These are phyloP conservation scores for Channa striata DNA, from an alignment of 2,797 vertebrate species.

Conservation along the genomic window DNA sequence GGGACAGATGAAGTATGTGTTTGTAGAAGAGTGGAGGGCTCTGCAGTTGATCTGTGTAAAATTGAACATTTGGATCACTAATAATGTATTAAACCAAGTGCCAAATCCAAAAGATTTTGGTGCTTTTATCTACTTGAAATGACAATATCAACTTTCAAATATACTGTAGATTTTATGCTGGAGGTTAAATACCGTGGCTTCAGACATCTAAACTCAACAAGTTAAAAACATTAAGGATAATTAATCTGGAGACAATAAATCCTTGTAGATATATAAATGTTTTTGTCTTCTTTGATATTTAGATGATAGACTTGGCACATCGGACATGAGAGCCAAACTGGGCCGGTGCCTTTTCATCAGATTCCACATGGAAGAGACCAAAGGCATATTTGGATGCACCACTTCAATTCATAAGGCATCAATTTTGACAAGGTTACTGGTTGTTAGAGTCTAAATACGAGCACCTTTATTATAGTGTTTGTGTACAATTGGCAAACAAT, in stretches of 20 bases:
- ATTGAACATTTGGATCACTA: background rate
- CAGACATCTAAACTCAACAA: background rate
- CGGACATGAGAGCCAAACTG: background rate
- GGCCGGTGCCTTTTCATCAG: too few species aligned
- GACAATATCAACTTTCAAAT: too few species aligned
- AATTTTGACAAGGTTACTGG: too few species aligned
- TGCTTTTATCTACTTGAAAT: too few species aligned
- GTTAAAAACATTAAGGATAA: background rate
- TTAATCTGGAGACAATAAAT: background rate
- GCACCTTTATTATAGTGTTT: too few species aligned
- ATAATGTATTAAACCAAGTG: too few species aligned
- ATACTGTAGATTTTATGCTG: too few species aligned
- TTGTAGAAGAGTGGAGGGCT: conserved; percentile 15
- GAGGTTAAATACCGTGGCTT: too few species aligned
- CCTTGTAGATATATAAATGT: background rate
- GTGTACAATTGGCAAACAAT: too few species aligned
- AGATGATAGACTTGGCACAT: background rate
- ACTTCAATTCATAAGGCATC: background rate
- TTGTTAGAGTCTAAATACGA: too few species aligned
- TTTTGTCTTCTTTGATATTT: background rate
- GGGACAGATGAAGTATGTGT: conserved; percentile 64
- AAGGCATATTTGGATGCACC: background rate
- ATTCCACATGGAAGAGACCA: background rate
- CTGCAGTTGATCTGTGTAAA: conserved; percentile 3
- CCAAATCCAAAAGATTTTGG: too few species aligned